Evolutionary conservation across 2,888 invertebrate genomes (phyloP).

Genomic region (Nomada fabriciana): DNA sequence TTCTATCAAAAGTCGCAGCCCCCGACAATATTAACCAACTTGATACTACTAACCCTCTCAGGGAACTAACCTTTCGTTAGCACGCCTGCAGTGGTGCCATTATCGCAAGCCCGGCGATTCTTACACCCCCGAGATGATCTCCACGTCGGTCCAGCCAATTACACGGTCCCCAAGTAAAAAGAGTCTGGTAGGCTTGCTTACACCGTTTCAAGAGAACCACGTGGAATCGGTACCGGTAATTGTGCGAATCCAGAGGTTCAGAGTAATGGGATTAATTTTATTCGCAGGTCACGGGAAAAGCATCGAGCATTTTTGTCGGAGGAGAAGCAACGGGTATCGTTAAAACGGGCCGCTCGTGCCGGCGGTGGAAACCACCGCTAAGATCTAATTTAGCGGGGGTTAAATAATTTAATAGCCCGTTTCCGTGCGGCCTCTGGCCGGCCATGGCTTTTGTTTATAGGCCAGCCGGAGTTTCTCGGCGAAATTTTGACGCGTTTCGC

Average conservation of each 20-base stretch:
- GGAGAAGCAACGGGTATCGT: constrained; percentile 13
- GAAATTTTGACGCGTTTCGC: constrained; percentile 44
- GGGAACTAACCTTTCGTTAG: background rate
- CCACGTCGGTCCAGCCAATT: constrained; percentile 19
- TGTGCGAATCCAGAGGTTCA: background rate
- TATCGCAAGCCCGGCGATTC: background rate
- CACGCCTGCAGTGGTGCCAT: background rate
- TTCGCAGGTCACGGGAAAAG: background rate
- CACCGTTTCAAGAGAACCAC: constrained; percentile 4
- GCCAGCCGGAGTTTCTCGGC: background rate
- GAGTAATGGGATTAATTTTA: constrained; percentile 31
- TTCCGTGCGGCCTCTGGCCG: constrained; percentile 27
- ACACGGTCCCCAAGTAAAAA: constrained; percentile 10
- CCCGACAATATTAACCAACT: background rate
- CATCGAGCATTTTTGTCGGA: background rate
- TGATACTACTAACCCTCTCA: background rate
- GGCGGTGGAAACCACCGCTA: constrained; percentile 25
- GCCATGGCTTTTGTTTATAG: constrained; percentile 46
- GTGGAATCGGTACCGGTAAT: constrained; percentile 38
- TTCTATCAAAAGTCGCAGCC: no score
- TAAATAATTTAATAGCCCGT: constrained; percentile 72
- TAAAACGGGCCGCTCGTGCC: background rate
- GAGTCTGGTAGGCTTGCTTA: constrained; percentile 12
- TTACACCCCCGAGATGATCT: background rate
- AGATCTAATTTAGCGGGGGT: constrained; percentile 69